Conservation (phyloP, 2,888 invertebrate genomes). For the Eilema sororculum region DNA sequence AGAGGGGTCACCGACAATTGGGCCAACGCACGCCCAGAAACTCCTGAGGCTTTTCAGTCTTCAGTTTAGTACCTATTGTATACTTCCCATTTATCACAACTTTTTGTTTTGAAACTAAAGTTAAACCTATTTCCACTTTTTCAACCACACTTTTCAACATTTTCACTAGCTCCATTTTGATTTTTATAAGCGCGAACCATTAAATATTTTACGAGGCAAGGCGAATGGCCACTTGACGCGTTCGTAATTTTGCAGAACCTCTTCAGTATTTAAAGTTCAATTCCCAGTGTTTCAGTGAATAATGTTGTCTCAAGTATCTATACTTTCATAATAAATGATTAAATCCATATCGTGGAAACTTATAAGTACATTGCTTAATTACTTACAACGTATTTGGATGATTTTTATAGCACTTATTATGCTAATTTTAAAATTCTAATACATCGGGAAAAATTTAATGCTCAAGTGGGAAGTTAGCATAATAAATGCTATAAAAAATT, state of each 20-base stretch:
- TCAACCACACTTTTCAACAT: no score
- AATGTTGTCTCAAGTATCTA: conserved; percentile 3
- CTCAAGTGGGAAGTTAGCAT: no score
- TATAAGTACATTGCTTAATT: background rate
- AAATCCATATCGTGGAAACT: background rate
- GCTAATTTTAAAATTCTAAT: no score
- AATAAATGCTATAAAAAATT: no score
- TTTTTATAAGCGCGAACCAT: conserved; percentile 2
- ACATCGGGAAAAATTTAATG: no score
- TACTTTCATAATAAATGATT: background rate
- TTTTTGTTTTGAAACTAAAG: conserved; percentile 1
- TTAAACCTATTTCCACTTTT: conserved; percentile 3
- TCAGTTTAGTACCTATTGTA: no score
- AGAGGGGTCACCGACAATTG: no score
- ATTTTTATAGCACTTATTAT: no score
- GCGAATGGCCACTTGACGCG: conserved; percentile 9
- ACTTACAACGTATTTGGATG: no score
- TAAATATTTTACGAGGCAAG: conserved; percentile 17
- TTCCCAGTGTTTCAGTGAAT: conserved; percentile 6
- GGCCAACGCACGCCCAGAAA: no score
- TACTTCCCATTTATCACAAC: background rate
- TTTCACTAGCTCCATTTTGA: background rate
- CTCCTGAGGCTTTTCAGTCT: no score
- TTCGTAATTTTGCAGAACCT: conserved; percentile 19
- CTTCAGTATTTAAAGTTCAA: conserved; percentile 19